These are phyloP conservation scores for Eudyptes chrysolophus DNA, from an alignment of 2,113 vertebrate species.

Conservation along the genomic window DNA sequence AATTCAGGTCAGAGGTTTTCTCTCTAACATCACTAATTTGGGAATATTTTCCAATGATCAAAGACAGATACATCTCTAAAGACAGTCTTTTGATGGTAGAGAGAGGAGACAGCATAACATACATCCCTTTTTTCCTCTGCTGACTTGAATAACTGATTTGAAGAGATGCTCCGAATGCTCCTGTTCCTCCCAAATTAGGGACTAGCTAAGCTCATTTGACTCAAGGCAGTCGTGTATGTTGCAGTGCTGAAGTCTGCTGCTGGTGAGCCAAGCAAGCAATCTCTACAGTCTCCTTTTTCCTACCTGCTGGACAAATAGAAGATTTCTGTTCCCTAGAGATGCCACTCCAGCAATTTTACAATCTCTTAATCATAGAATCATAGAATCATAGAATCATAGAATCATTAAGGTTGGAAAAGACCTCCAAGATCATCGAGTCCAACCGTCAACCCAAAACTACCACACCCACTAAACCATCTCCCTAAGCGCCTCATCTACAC, in stretches of 20 bases:
- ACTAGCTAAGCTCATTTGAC: background rate
- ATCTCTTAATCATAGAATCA: background rate
- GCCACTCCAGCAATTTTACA: background rate
- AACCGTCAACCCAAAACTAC: no score
- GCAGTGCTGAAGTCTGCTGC: background rate
- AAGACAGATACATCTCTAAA: background rate
- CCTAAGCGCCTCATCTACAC: no score
- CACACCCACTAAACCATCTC: no score
- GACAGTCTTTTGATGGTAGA: background rate
- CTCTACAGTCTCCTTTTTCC: background rate
- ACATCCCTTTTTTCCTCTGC: background rate
- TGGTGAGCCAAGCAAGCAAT: fast-evolving
- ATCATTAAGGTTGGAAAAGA: no score
- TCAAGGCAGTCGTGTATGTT: background rate
- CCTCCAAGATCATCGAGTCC: no score
- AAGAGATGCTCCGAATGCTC: background rate
- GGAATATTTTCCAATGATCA: background rate
- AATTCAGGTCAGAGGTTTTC: background rate
- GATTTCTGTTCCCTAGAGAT: background rate
- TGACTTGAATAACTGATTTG: background rate
- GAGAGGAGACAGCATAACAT: background rate
- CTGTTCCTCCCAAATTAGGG: background rate
- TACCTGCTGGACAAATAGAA: background rate
- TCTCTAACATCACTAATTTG: background rate
- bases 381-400: no score